Evolutionary conservation across 2,888 invertebrate genomes (phyloP).

Genomic region (Girardia tigrina): DNA sequence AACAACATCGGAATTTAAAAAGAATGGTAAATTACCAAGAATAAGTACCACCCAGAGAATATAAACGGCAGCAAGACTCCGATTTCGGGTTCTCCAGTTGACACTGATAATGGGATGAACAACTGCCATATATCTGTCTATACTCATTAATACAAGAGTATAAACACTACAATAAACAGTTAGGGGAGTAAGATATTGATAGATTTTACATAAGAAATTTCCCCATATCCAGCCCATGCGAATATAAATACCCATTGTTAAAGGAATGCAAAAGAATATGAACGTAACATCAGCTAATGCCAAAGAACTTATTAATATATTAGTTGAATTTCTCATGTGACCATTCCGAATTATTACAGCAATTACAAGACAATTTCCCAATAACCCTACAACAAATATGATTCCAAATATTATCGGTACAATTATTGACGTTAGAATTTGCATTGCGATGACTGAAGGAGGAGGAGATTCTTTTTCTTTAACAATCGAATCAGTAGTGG

Average conservation of each 20-base stretch:
- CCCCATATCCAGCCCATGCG: constrained; percentile 78
- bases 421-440: constrained; percentile 37
- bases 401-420: constrained; percentile 63
- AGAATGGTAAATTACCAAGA: constrained; percentile 23
- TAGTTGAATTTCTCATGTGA: constrained; percentile 81
- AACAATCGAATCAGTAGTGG: no score
- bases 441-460: background rate
- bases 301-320: constrained; percentile 73
- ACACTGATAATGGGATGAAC: constrained; percentile 78
- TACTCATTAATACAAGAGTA: constrained; percentile 78
- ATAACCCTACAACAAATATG: constrained; percentile 70
- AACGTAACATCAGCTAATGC: constrained; percentile 78
- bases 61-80: constrained; percentile 65
- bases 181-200: constrained; percentile 76
- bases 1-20: constrained; percentile 26
- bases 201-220: constrained; percentile 71
- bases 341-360: constrained; percentile 73
- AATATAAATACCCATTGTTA: constrained; percentile 80
- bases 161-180: constrained; percentile 84
- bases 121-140: constrained; percentile 76
- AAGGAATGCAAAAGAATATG: constrained; percentile 80
- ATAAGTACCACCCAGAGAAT: constrained; percentile 58
- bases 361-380: constrained; percentile 75
- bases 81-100: constrained; percentile 66
- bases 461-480: no score